A percentile compares a stretch with the other conserved stretches of the same genome.
Evolutionary conservation across 2,113 vertebrate species (phyloP).

Genomic region (Larimichthys polyactis): DNA sequence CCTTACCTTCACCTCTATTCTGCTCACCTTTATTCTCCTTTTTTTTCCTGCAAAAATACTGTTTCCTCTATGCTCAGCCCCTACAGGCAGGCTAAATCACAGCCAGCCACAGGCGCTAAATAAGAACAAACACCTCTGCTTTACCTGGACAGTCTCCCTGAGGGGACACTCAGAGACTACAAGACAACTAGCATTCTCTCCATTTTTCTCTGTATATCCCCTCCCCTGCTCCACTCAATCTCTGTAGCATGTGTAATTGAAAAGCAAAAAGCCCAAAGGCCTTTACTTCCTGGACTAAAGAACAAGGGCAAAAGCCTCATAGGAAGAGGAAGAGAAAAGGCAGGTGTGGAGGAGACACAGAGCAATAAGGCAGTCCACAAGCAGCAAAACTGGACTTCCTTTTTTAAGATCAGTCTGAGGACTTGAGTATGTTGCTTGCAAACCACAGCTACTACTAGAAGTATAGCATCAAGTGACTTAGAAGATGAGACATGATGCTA

Average conservation of each 20-base stretch:
- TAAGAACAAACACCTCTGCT: constrained; percentile 72
- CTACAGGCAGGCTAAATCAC: constrained; percentile 46
- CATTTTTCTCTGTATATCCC: constrained; percentile 29
- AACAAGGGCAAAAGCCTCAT: constrained; percentile 47
- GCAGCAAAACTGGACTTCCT: neutral
- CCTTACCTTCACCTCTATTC: constrained; percentile 12
- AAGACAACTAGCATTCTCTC: constrained; percentile 47
- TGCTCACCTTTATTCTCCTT: neutral
- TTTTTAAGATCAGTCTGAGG: neutral
- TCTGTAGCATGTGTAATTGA: constrained; percentile 72
- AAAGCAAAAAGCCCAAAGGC: constrained; percentile 72
- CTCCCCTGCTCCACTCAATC: constrained; percentile 25
- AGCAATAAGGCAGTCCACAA: constrained; percentile 67
- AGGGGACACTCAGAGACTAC: constrained; percentile 54
- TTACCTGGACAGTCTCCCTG: constrained; percentile 66
- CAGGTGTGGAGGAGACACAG: constrained; percentile 4
- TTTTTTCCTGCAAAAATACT: constrained; percentile 16
- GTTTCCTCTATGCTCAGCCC: constrained; percentile 40
- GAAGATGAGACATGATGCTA: neutral
- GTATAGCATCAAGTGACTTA: neutral
- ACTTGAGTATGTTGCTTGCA: neutral
- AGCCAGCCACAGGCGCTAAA: constrained; percentile 58
- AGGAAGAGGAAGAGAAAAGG: constrained; percentile 32
- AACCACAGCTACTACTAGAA: neutral
- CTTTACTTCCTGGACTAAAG: constrained; percentile 52